These are phyloP conservation scores for Trypoxylon attenuatum DNA, from an alignment of 2,888 invertebrate genomes.

Conservation along the genomic window DNA sequence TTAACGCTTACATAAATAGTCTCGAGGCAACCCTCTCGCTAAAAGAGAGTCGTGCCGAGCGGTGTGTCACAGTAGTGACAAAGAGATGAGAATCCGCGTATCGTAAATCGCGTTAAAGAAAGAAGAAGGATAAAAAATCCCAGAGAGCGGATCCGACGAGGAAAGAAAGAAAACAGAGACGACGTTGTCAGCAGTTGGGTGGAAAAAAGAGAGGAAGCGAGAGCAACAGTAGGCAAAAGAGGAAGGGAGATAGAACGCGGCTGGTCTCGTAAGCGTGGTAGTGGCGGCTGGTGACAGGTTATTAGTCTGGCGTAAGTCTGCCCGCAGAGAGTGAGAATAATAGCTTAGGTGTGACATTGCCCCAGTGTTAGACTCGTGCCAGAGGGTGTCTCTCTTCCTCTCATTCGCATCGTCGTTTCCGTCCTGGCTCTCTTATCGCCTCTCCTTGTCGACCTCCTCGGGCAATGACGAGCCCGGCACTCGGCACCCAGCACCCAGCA, in stretches of 20 bases:
- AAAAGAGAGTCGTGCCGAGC: constrained; percentile 20
- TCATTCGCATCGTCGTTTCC: constrained; percentile 6
- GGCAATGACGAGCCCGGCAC: constrained; percentile 16
- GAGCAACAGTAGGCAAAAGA: too few species aligned
- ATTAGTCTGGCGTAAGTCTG: constrained; percentile 69
- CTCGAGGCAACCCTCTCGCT: constrained; percentile 13
- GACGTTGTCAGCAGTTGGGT: too few species aligned
- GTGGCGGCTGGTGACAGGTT: constrained; percentile 60
- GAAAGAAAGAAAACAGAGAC: background rate
- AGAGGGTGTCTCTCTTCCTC: constrained; percentile 24
- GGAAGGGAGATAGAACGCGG: constrained; percentile 23
- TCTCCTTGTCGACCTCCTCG: constrained; percentile 30
- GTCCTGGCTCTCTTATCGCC: constrained; percentile 7
- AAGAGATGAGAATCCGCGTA: too few species aligned
- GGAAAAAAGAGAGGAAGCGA: too few species aligned
- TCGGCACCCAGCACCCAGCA: constrained; percentile 42
- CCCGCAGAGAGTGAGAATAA: constrained; percentile 64
- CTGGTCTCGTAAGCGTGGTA: constrained; percentile 44
- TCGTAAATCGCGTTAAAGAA: constrained; percentile 13
- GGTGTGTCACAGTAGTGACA: constrained; percentile 8
- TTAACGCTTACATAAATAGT: constrained; percentile 47
- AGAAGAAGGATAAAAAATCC: constrained; percentile 4
- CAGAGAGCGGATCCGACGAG: background rate
- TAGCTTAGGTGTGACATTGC: constrained; percentile 70
- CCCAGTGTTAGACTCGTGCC: constrained; percentile 65